Conservation (phyloP, 2,888 invertebrate species). For the Diplolepis rosae region DNA sequence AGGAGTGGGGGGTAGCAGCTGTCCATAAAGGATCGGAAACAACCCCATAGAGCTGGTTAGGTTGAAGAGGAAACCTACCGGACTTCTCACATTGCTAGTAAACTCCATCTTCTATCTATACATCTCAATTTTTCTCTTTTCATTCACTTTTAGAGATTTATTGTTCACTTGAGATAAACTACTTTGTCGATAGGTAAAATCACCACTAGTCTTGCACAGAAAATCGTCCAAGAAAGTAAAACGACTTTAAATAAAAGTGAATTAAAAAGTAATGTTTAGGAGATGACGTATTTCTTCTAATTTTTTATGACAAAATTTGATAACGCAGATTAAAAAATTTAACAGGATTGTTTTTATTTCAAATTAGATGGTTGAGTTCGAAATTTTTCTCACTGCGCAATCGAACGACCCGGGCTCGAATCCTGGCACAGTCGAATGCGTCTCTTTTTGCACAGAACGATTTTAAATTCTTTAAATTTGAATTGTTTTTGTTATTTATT, state of each 20-base stretch:
- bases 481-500: no score
- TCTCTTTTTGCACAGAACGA: no score
- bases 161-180: slow-evolving; percentile 26
- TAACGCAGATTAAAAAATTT: no score
- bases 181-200: slow-evolving; percentile 24
- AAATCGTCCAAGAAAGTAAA: slow-evolving; percentile 12
- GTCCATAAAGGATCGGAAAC: slow-evolving; percentile 38
- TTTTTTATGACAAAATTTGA: no score
- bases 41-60: slow-evolving; percentile 49
- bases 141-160: slow-evolving; percentile 10
- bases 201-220: slow-evolving; percentile 14
- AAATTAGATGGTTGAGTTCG: no score
- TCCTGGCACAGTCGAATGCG: no score
- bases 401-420: no score
- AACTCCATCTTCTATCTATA: slow-evolving; percentile 36
- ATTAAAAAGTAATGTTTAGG: slow-evolving; percentile 28
- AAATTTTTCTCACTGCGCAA: no score
- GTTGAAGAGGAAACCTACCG: slow-evolving; percentile 34
- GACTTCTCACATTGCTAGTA: slow-evolving; percentile 42
- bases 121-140: slow-evolving; percentile 5
- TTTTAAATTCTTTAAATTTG: no score
- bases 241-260: slow-evolving; percentile 10
- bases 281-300: slow-evolving; percentile 21
- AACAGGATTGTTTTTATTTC: no score
- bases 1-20: slow-evolving; percentile 34